phyloP scores from a whole-genome alignment of 2,113 vertebrate species.

The Willisornis vidua region DNA sequence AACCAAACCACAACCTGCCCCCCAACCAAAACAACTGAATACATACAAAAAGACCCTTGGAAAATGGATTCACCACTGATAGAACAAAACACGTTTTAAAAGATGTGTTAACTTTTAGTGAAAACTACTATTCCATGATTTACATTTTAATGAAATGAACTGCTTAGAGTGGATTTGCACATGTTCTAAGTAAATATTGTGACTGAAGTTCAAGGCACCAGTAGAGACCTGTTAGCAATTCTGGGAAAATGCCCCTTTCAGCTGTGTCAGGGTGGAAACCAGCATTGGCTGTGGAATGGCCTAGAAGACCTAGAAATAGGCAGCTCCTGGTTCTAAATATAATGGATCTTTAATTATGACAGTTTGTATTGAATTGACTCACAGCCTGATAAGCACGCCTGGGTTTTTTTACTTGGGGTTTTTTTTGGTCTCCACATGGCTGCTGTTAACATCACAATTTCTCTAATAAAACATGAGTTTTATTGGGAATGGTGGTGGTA shows the following conservation, averaged over 20 bases:
- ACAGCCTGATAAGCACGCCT: background rate
- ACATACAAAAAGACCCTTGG: rapidly evolving
- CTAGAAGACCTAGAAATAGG: background rate
- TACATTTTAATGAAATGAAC: background rate
- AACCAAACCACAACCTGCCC: rapidly evolving
- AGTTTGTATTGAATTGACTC: background rate
- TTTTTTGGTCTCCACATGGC: no score
- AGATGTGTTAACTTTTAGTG: background rate
- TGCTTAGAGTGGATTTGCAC: background rate
- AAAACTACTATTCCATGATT: background rate
- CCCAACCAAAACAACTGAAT: background rate
- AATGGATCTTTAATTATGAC: background rate
- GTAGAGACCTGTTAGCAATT: background rate
- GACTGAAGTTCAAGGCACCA: background rate
- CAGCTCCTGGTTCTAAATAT: background rate
- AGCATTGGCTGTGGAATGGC: background rate
- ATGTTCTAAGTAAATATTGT: background rate
- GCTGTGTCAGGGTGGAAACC: background rate
- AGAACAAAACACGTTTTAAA: background rate
- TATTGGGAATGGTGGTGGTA: background rate
- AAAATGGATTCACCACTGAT: background rate
- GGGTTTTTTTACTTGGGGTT: no score
- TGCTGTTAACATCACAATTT: background rate
- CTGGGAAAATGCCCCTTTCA: background rate
- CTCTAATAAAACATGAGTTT: background rate